Conservation (phyloP, 2,888 invertebrate genomes). For the Cerceris ruficornis region DNA sequence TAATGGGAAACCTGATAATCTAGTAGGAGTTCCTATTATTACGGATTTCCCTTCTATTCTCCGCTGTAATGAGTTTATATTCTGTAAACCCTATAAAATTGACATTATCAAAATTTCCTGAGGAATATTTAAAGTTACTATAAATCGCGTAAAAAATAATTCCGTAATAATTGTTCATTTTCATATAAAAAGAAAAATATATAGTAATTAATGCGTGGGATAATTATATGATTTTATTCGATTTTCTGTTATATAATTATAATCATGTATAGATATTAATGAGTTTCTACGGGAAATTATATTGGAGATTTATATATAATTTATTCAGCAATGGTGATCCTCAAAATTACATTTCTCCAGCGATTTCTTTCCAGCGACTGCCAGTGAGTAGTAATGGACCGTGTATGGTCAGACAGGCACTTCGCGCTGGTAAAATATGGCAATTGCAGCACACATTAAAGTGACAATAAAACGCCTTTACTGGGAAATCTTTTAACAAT, state of each 20-base stretch:
- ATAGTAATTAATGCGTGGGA: too few species aligned
- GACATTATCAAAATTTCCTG: neutral
- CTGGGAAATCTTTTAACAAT: too few species aligned
- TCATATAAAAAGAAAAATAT: too few species aligned
- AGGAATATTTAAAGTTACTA: neutral
- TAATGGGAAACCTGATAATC: slow-evolving; percentile 41
- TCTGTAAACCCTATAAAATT: neutral
- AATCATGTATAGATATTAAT: too few species aligned
- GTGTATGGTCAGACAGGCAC: slow-evolving; percentile 27
- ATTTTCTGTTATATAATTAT: too few species aligned
- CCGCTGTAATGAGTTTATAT: slow-evolving; percentile 4
- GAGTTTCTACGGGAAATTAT: too few species aligned
- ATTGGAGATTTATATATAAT: too few species aligned
- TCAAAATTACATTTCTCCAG: neutral
- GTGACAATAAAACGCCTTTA: too few species aligned
- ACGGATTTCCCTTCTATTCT: neutral
- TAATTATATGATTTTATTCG: too few species aligned
- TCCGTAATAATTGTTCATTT: too few species aligned
- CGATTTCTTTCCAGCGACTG: neutral
- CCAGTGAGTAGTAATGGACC: slow-evolving; percentile 17
- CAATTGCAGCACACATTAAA: too few species aligned
- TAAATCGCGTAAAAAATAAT: too few species aligned
- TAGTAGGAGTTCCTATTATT: slow-evolving; percentile 24
- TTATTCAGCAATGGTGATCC: neutral
- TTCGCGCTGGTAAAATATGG: slow-evolving; percentile 21